These are phyloP conservation scores for Epiblema foenella DNA, from an alignment of 2,888 invertebrate genomes.

Conservation along the genomic window DNA sequence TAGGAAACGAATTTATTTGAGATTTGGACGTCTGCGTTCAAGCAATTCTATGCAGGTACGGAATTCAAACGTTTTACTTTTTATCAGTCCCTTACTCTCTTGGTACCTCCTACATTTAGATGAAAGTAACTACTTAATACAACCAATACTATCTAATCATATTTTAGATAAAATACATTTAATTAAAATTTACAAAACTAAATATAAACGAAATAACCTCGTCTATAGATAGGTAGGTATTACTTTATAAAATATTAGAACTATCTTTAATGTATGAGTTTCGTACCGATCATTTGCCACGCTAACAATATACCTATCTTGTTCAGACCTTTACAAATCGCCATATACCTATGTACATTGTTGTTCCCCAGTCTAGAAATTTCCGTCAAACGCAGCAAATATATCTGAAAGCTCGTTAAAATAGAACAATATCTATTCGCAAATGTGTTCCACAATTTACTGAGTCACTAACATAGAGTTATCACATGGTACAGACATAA, in stretches of 20 bases:
- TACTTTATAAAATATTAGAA: not conserved
- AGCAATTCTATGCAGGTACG: not conserved
- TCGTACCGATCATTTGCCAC: not conserved
- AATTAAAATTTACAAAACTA: no score
- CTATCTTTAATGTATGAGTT: no score
- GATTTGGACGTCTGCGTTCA: slow-evolving; percentile 9
- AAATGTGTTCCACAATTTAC: slow-evolving; percentile 25
- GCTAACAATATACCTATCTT: not conserved
- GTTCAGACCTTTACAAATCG: not conserved
- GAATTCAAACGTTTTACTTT: not conserved
- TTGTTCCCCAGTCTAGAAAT: not conserved
- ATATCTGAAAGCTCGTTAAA: slow-evolving; percentile 14
- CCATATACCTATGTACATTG: not conserved
- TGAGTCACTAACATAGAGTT: slow-evolving; percentile 32
- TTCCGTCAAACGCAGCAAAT: not conserved
- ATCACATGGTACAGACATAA: slow-evolving; percentile 32
- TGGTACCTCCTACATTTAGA: not conserved
- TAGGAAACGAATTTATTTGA: slow-evolving; percentile 27
- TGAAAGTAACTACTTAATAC: not conserved
- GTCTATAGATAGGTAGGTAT: not conserved
- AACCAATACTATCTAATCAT: no score
- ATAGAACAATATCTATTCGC: slow-evolving; percentile 14
- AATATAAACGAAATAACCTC: not conserved
- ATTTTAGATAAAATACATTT: no score
- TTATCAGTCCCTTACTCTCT: not conserved